A percentile compares a stretch with the other conserved stretches of the same genome.
These are phyloP conservation scores for Drosophila sucinea DNA, from an alignment of 1,140 invertebrate species.

Conservation along the genomic window DNA sequence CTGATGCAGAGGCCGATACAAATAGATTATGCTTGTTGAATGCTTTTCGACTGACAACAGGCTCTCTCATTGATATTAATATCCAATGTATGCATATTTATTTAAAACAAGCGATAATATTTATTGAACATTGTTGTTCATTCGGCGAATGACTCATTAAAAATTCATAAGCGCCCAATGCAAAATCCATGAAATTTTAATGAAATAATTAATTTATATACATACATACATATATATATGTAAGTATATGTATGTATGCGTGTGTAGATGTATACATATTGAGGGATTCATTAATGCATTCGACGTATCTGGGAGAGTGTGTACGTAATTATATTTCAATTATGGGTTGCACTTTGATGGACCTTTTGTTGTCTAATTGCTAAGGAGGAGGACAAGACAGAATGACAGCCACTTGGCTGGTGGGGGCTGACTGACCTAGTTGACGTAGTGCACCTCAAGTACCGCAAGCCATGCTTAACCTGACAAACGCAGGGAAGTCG, in stretches of 20 bases:
- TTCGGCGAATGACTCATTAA: slow-evolving; percentile 38
- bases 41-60: neutral
- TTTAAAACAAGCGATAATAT: slow-evolving; percentile 33
- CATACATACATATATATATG: neutral
- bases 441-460: slow-evolving; percentile 28
- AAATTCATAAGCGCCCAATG: slow-evolving; percentile 37
- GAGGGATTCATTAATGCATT: neutral
- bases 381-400: neutral
- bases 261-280: neutral
- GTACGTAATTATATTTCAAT: slow-evolving; percentile 70
- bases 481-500: slow-evolving; percentile 13
- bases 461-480: slow-evolving; percentile 23
- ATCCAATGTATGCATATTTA: slow-evolving; percentile 10
- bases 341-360: slow-evolving; percentile 31
- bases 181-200: slow-evolving; percentile 48
- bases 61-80: slow-evolving; percentile 7
- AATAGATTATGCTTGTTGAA: slow-evolving; percentile 54
- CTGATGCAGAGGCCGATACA: slow-evolving; percentile 8
- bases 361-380: slow-evolving; percentile 17
- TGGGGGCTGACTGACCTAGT: slow-evolving; percentile 29
- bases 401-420: neutral
- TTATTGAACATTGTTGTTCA: slow-evolving; percentile 36
- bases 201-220: slow-evolving; percentile 54
- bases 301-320: neutral
- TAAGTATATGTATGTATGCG: neutral